phyloP scores from a whole-genome alignment of 1,140 invertebrate species.

The Drosophila serrata region DNA sequence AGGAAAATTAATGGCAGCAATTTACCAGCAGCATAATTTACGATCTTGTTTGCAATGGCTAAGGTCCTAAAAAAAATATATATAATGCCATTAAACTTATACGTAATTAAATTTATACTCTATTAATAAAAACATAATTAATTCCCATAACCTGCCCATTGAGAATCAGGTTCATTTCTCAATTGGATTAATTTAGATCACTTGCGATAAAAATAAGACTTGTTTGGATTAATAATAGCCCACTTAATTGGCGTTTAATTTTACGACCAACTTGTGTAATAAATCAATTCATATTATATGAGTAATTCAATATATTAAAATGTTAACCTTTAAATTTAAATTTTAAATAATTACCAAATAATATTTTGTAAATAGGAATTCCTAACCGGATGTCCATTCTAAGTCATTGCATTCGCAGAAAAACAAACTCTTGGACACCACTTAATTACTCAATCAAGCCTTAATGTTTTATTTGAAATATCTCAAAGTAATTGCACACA shows the following conservation, averaged over 20 bases:
- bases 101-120: conserved; percentile 15
- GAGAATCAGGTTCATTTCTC: conserved; percentile 7
- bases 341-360: not conserved
- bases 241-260: conserved; percentile 16
- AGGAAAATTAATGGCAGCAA: conserved; percentile 47
- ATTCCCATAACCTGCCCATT: conserved; percentile 1
- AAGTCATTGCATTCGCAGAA: conserved; percentile 1
- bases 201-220: conserved; percentile 24
- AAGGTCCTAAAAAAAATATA: not conserved
- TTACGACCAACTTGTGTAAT: conserved; percentile 6
- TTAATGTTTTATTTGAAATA: conserved; percentile 17
- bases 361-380: not conserved
- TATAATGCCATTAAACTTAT: not conserved
- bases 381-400: not conserved
- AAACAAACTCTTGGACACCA: not conserved
- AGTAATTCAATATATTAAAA: not conserved
- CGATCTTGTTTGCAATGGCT: conserved; percentile 20
- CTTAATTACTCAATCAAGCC: conserved; percentile 26
- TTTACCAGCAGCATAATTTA: conserved; percentile 34
- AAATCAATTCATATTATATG: conserved; percentile 4
- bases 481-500: conserved; percentile 25
- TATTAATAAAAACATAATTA: conserved; percentile 16
- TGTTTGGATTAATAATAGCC: conserved; percentile 21
- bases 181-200: conserved; percentile 30
- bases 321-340: not conserved